Base-by-base conservation (phyloP, 2,888 invertebrate genomes). In the Lymantria dispar region DNA sequence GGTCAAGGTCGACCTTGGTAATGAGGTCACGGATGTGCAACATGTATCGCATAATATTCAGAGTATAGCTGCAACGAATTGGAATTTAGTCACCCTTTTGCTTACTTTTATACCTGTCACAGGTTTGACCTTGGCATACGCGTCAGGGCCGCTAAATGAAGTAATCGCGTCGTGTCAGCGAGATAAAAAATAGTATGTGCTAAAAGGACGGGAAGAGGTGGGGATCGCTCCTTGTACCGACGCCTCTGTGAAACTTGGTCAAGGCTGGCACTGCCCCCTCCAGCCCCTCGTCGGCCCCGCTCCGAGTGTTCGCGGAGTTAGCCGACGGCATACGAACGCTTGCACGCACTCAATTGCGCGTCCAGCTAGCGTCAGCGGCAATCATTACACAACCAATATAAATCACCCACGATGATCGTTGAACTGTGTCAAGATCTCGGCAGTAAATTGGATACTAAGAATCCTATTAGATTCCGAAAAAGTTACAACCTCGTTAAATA, bases 171-270 rank as follows among this genome's bases (percentile, higher is more conserved):
- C 22, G 22, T 33, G 87, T 86, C 85, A 86, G 77, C 80, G 79
- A 82, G 78, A 80, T 80, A 80, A 80, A 78, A 74, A 75, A 70
- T 70, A 67, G 70, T 77, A 72, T 76, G 68, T 76, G 79, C 77
- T 69, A 73, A 84, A 88, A 87, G 83, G 85, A 88, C 85, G 87
- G 87, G 87, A 89, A 87, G 85, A 87, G 86, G 90, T 87, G 88
- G 89, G 90, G 87, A 87, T 83, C 80, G 78, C 85, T 87, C 83
- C 87, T 87, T 87, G 86, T 87, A 83, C 85, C 84, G 86, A 86
- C 83, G 87, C 88, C 83, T 81, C 86, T 78, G 84, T 87, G 87
- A 90, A 91, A 91, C 91, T 90, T 89, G 90, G 89, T 90, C 91
- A 89, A 89, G 90, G 90, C 87, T 87, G 85, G 70, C 77, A 68